Evolutionary conservation across 1,140 invertebrate genomes (phyloP).

Genomic region (Chrysopa pallens): DNA sequence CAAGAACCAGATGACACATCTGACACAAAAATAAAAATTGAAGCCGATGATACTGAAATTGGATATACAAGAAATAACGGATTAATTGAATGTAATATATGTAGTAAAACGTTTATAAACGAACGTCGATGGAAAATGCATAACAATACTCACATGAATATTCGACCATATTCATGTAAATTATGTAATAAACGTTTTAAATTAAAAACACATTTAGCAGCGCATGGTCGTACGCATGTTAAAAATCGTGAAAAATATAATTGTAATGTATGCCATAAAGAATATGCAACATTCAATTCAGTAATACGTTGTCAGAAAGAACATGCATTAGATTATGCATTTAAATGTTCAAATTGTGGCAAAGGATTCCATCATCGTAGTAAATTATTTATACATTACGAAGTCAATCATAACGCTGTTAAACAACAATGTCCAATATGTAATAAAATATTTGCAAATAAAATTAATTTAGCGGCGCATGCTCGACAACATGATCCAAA

Average conservation of each 20-base stretch:
- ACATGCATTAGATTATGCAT: background rate
- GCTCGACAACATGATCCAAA: background rate
- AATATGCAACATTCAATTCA: background rate
- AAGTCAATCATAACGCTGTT: background rate
- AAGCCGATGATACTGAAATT: too few relatives aligned
- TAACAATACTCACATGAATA: background rate
- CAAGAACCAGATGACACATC: too few relatives aligned
- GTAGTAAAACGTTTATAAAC: background rate
- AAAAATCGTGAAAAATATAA: background rate
- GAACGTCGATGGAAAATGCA: background rate
- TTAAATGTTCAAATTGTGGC: background rate
- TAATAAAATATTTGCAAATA: constrained; percentile 37
- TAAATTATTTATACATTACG: background rate
- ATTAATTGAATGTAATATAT: background rate
- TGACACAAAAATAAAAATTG: too few relatives aligned
- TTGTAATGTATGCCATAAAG: background rate
- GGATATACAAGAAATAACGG: too few relatives aligned
- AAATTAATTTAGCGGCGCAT: background rate
- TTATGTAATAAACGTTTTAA: background rate
- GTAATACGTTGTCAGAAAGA: background rate
- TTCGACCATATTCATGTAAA: background rate
- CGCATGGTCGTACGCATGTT: background rate
- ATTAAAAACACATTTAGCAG: background rate
- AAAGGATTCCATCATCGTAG: background rate
- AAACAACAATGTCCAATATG: constrained; percentile 35